These are phyloP conservation scores for Camponotus floridanus DNA, from an alignment of 1,140 invertebrate genomes.

Conservation along the genomic window DNA sequence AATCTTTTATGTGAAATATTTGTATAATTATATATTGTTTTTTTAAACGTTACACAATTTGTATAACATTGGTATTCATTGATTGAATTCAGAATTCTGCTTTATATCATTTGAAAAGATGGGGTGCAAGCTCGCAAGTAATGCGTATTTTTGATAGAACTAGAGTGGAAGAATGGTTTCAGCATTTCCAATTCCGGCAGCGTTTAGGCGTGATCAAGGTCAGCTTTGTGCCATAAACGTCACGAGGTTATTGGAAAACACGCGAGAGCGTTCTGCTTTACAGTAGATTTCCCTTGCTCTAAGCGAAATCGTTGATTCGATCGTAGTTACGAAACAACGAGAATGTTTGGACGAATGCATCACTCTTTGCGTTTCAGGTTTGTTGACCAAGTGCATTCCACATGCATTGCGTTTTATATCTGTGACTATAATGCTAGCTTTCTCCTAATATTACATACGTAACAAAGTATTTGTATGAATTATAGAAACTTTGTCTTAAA, in stretches of 20 bases:
- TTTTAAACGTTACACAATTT: neutral
- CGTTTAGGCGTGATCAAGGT: conserved; percentile 57
- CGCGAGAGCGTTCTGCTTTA: conserved; percentile 58
- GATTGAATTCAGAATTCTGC: neutral
- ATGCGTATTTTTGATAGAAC: conserved; percentile 19
- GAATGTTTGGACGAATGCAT: conserved; percentile 28
- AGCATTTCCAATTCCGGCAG: conserved; percentile 46
- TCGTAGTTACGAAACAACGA: conserved; percentile 47
- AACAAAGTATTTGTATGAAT: neutral
- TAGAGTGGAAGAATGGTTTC: conserved; percentile 29
- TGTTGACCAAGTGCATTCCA: neutral
- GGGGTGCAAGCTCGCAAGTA: neutral
- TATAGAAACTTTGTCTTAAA: neutral
- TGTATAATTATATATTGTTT: neutral
- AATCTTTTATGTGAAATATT: too few species aligned
- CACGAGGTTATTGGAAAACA: conserved; percentile 67
- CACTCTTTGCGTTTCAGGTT: neutral
- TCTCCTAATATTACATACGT: conserved; percentile 8
- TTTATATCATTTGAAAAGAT: neutral
- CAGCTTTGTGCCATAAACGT: conserved; percentile 65
- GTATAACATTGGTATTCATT: neutral
- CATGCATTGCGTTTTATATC: conserved; percentile 6
- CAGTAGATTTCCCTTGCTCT: conserved; percentile 41
- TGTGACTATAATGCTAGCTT: neutral
- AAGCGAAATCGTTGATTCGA: conserved; percentile 55